phyloP scores from a whole-genome alignment of 92 coral and sea anemone genomes.

The Porites lobata region DNA sequence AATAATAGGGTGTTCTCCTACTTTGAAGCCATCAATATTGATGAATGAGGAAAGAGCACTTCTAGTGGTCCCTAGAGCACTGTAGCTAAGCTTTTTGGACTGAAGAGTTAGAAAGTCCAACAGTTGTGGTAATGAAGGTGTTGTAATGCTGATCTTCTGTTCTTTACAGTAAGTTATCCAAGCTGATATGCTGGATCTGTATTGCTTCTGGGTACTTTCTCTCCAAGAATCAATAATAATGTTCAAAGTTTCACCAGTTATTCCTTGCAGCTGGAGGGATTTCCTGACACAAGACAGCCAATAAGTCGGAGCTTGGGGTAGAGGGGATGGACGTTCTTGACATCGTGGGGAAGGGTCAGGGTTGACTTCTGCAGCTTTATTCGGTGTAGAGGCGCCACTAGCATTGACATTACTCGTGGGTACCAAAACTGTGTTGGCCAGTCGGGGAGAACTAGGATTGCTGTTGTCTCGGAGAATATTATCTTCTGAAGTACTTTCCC shows the following conservation, averaged over 20 bases:
- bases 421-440: constrained; percentile 72
- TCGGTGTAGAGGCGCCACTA: constrained; percentile 43
- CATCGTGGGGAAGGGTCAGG: constrained; percentile 49
- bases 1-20: too few relatives aligned
- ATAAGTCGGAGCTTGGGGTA: neutral
- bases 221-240: constrained; percentile 58
- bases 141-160: neutral
- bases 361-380: constrained; percentile 29
- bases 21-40: too few relatives aligned
- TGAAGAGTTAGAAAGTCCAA: constrained; percentile 41
- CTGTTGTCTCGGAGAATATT: constrained; percentile 14
- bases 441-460: constrained; percentile 55
- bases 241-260: constrained; percentile 50
- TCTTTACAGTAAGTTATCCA: constrained; percentile 37
- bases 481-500: constrained; percentile 5
- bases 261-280: too few relatives aligned
- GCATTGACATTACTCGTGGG: constrained; percentile 42
- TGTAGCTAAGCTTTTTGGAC: constrained; percentile 57
- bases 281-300: too few relatives aligned
- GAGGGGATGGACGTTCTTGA: constrained; percentile 49
- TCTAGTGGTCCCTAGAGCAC: constrained; percentile 60
- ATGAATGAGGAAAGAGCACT: constrained; percentile 40
- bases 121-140: constrained; percentile 16
- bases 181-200: constrained; percentile 35
- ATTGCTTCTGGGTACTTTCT: constrained; percentile 58